These are phyloP conservation scores for Distichodus sexfasciatus DNA, from an alignment of 2,797 vertebrate species.

Conservation along the genomic window DNA sequence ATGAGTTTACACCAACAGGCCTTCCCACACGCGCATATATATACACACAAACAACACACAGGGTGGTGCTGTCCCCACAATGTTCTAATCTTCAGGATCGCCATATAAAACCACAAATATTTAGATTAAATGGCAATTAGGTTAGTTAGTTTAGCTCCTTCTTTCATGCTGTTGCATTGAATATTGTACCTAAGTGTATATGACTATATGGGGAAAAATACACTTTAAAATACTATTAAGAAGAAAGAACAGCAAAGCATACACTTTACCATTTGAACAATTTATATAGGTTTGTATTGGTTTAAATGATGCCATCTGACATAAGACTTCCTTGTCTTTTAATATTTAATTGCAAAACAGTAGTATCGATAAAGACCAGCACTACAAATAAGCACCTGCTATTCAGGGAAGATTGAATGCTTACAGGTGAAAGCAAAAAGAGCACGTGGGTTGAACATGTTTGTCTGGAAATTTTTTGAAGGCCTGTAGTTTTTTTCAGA, in stretches of 20 bases:
- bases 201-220: too few species aligned
- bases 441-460: background rate
- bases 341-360: too few species aligned
- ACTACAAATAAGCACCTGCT: background rate
- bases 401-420: background rate
- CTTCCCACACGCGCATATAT: slow-evolving; percentile 40
- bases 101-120: slow-evolving; percentile 17
- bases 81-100: background rate
- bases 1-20: slow-evolving; percentile 10
- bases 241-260: background rate
- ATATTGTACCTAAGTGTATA: too few species aligned
- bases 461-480: slow-evolving; percentile 32
- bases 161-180: background rate
- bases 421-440: slow-evolving; percentile 12
- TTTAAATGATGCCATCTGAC: too few species aligned
- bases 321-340: too few species aligned
- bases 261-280: too few species aligned
- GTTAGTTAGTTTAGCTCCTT: background rate
- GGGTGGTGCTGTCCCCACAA: slow-evolving; percentile 30
- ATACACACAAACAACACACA: slow-evolving; percentile 22
- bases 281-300: too few species aligned
- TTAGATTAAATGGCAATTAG: background rate
- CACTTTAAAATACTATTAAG: too few species aligned
- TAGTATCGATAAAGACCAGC: background rate
- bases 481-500: slow-evolving; percentile 6